Base-by-base conservation (phyloP, 2,797 vertebrate species). In the Lagocephalus sceleratus region DNA sequence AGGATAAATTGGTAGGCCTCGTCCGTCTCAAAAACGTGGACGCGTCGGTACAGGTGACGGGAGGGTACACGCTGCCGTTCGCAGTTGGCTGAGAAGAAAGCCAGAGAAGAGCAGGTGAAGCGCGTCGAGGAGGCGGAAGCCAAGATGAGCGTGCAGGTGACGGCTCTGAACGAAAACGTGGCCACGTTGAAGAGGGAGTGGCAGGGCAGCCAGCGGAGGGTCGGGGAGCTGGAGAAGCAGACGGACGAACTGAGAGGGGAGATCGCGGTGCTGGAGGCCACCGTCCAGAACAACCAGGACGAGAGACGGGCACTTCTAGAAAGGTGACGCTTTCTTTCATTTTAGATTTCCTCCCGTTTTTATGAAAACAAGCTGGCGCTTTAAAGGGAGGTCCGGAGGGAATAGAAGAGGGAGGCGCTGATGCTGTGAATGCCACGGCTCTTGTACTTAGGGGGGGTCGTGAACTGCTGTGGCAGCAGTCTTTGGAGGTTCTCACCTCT, bases 231-330 rank as follows among this genome's bases (percentile, higher is more conserved):
- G 42, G 97, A 99, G 89, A 99, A 98, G 42, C 97, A 98, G 81
- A 95, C 92, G 0, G 97, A 99, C 0, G 97, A 99, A 76, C 86
- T 99, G 56, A 91, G 94, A 41, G 97, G 97, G 2, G 97, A 99
- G 76, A 97, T 98, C 11, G 97, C 96, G 0, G 97, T 99, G 32
- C 75, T 99, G 63, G 97, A 99, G 81, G 97, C 97, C 60, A 99
- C 97, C 0, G 93, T 99, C 38, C 97, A 99, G 80, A 98, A 99
- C 84, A 96, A 98, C 78, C 97, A 98, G 83, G 97, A 99, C 4
- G 97, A 99, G 79, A 92, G 96, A 50, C 91, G 97, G 9, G 95
- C 95, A 0, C 89, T 99, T 5, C 64, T 99, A 49, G 96, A 99
- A 83, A 93, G 97, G 97, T 96, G 60, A 5, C 39, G n/a, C 43